phyloP scores from a whole-genome alignment of 2,113 vertebrate species.

The western clawed frog (Xenopus tropicalis) region UCB_Xtro_10.0 CM004445.2:137593501-137594000 shows the following conservation, averaged over 20 bases:
- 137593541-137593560: neutral
- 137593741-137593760: neutral
- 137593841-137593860: too few relatives aligned
- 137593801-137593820: too few relatives aligned
- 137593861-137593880: too few relatives aligned
- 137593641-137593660: conserved; percentile 90
- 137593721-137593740: conserved; percentile 75
- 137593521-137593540: neutral
- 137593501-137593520: neutral
- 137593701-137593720: conserved; percentile 86
- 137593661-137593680: conserved; percentile 85
- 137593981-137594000: too few relatives aligned
- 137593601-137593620: conserved; percentile 90
- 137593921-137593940: too few relatives aligned
- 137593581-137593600: conserved; percentile 77
- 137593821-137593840: too few relatives aligned
- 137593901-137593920: too few relatives aligned
- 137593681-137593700: conserved; percentile 86
- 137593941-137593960: too few relatives aligned
- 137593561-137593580: neutral
- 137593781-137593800: too few relatives aligned
- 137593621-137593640: conserved; percentile 90
- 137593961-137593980: too few relatives aligned
- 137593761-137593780: too few relatives aligned
- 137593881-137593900: too few relatives aligned